Conservation (phyloP, 2,113 vertebrate genomes). For the Fregetta grallaria region DNA sequence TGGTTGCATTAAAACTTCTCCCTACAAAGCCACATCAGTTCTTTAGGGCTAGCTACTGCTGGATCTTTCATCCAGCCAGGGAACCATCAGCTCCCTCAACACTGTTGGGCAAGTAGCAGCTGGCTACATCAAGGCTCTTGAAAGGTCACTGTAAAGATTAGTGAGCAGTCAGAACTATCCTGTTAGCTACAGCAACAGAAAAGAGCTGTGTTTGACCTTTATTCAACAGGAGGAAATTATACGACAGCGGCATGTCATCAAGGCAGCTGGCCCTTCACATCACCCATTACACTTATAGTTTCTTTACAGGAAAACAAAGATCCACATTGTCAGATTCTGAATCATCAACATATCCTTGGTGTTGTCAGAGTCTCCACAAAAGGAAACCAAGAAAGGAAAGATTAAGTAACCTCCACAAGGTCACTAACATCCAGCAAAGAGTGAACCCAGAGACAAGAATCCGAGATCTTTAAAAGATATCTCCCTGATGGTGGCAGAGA, state of each 20-base stretch:
- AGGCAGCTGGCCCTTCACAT: background rate
- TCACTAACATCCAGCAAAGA: background rate
- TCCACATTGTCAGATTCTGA: background rate
- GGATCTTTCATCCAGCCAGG: background rate
- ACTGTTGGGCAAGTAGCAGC: background rate
- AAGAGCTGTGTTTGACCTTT: background rate
- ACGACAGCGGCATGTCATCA: background rate
- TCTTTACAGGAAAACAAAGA: background rate
- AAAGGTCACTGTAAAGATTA: background rate
- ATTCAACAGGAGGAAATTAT: background rate
- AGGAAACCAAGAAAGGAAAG: background rate
- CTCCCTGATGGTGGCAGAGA: background rate
- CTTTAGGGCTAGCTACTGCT: background rate
- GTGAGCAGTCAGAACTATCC: background rate
- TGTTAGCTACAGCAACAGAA: background rate
- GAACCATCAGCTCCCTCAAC: background rate
- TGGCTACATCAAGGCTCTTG: background rate
- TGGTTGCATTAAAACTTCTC: background rate
- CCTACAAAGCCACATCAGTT: background rate
- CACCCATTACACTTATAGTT: background rate
- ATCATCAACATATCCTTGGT: background rate
- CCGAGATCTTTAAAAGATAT: background rate
- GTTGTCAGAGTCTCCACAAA: background rate
- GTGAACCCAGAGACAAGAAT: background rate
- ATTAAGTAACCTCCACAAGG: background rate